Evolutionary conservation across 1,140 invertebrate genomes (phyloP).

Genomic region (Caenorhabditis inopinata): DNA sequence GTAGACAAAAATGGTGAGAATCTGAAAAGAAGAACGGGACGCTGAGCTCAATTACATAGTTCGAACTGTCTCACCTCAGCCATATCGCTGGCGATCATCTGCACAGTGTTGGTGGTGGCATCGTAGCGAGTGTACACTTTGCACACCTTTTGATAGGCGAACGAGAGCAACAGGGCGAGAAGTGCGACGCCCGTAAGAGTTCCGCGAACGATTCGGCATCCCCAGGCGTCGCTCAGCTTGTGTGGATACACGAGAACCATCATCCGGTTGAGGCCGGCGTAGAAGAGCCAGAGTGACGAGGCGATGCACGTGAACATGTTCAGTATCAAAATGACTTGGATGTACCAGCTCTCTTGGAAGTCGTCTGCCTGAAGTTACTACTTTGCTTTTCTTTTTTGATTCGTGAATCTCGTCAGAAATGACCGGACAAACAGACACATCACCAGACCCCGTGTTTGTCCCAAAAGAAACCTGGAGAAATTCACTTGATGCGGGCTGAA

Average conservation of each 20-base stretch:
- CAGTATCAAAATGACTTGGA: neutral
- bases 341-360: slow-evolving; percentile 7
- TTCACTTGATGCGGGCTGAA: no score
- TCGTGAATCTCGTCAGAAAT: no score
- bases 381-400: no score
- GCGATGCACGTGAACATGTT: slow-evolving; percentile 25
- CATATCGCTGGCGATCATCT: slow-evolving; percentile 3
- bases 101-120: neutral
- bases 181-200: neutral
- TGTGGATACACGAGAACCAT: neutral
- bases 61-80: neutral
- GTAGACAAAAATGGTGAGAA: neutral
- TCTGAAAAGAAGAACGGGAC: neutral
- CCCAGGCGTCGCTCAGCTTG: neutral
- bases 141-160: neutral
- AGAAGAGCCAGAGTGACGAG: slow-evolving; percentile 6
- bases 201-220: slow-evolving; percentile 3
- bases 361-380: neutral
- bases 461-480: no score
- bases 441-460: no score
- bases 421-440: no score
- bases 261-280: slow-evolving; percentile 7
- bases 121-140: slow-evolving; percentile 8
- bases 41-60: neutral
- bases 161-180: neutral